Conservation (phyloP, 2,797 vertebrate species). For the Myotis myotis region DNA sequence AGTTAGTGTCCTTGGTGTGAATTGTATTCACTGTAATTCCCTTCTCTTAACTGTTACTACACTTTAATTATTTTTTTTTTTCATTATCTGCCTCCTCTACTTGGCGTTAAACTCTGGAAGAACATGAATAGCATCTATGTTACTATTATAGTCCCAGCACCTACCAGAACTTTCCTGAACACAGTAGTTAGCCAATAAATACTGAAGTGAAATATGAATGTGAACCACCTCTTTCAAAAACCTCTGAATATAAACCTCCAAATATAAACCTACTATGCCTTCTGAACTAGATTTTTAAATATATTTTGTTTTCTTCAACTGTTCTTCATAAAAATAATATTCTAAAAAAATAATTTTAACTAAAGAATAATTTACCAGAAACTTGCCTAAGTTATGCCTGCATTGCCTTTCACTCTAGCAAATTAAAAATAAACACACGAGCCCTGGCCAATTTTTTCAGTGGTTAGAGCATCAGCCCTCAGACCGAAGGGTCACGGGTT, state of each 20-base stretch:
- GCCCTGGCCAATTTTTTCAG: no score
- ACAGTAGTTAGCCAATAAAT: background rate
- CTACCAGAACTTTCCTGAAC: background rate
- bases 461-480: no score
- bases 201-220: background rate
- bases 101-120: background rate
- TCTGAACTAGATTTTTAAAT: slow-evolving; percentile 3
- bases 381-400: background rate
- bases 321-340: background rate
- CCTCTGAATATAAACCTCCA: background rate
- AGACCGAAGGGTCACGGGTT: no score
- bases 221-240: background rate
- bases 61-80: background rate
- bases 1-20: background rate
- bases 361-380: slow-evolving; percentile 18
- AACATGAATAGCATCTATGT: background rate
- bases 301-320: background rate
- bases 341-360: background rate
- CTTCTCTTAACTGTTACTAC: background rate
- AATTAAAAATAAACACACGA: background rate
- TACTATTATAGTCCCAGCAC: background rate
- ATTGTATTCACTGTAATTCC: background rate
- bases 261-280: background rate
- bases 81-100: background rate
- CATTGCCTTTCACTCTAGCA: background rate